A percentile compares a stretch with the other conserved stretches of the same genome.
Evolutionary conservation across 2,113 vertebrate genomes (phyloP).

Genomic region (Lasiurus cinereus): DNA sequence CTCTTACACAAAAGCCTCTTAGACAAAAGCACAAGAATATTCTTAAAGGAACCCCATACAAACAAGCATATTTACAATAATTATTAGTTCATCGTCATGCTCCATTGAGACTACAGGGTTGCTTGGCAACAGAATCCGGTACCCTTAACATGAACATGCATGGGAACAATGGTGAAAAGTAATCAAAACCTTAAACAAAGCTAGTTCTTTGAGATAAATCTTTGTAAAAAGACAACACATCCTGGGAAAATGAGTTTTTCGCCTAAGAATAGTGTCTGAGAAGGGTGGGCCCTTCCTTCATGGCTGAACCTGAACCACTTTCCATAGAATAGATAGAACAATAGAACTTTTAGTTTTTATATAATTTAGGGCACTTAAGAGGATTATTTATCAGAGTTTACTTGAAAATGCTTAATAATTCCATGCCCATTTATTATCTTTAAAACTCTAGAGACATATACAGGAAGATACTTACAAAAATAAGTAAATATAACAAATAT

Average conservation of each 20-base stretch:
- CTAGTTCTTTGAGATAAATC: slow-evolving; percentile 33
- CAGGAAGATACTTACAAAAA: neutral
- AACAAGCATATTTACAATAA: slow-evolving; percentile 69
- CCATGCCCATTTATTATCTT: neutral
- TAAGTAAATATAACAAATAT: slow-evolving; percentile 23
- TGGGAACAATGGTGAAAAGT: slow-evolving; percentile 76
- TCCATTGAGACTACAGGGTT: slow-evolving; percentile 84
- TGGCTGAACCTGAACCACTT: neutral
- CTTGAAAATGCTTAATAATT: slow-evolving; percentile 8
- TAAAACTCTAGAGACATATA: slow-evolving; percentile 5
- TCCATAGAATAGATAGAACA: neutral
- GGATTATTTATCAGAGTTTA: neutral
- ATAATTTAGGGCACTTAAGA: slow-evolving; percentile 42
- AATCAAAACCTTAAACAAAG: slow-evolving; percentile 69
- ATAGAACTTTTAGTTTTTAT: neutral
- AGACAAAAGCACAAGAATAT: slow-evolving; percentile 68
- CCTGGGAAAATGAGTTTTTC: neutral
- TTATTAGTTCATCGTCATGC: slow-evolving; percentile 82
- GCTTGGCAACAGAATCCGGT: slow-evolving; percentile 85
- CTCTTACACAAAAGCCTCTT: slow-evolving; percentile 65
- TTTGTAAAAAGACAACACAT: neutral
- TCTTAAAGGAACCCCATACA: slow-evolving; percentile 76
- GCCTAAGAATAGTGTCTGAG: slow-evolving; percentile 33
- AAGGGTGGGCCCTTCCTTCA: slow-evolving; percentile 14
- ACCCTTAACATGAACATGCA: slow-evolving; percentile 70